Base-by-base conservation (phyloP, 2,113 vertebrate genomes). In the Urocitellus parryii region DNA sequence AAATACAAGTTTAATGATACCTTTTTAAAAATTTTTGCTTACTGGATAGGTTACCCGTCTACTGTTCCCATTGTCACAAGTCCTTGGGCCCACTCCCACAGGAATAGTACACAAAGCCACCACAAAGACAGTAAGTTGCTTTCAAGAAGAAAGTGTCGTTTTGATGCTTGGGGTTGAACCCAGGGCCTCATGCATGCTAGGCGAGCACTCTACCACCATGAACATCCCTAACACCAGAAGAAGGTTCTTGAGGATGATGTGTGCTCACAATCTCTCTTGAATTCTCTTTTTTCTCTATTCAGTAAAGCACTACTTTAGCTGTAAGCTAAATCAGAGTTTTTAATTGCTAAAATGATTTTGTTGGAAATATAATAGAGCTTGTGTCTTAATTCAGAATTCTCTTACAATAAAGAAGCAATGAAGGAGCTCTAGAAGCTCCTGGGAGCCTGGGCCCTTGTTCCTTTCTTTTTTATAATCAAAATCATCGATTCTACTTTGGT, bases 331-430 rank as follows among this genome's bases (percentile, higher is more conserved):
- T 85, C 78, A 53, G 24, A 81, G 16, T 18, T 95, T 93, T 88
- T 96, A 18, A 18, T 94, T 20, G 25, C 13, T 91, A 48, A 85
- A 89, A 37, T 81, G 14, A 88, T 78, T 74, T 80, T 90, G 22
- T 67, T 88, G 3, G 45, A 48, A 78, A 70, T 91, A 39, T 5
- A 25, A 88, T 88, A 61, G 72, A 65, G 32, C 42, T 0, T 68
- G 1, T 77, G 67, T 68, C 18, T 74, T 93, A 53, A 58, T 91
- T 89, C n/a, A 78, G 13, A 70, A 8, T 94, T 90, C 88, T 8
- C 81, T 85, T 72, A 48, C 17, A 63, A 0, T 63, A 90, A 53
- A n/a, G 14, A 83, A 24, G 39, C 82, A 48, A 34, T 84, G 4
- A 76, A 80, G 34, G 65, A 67, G n/a, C 68, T 94, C 14, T 92